Conservation (phyloP, 2,888 invertebrate species). For the Carcina quercana region DNA sequence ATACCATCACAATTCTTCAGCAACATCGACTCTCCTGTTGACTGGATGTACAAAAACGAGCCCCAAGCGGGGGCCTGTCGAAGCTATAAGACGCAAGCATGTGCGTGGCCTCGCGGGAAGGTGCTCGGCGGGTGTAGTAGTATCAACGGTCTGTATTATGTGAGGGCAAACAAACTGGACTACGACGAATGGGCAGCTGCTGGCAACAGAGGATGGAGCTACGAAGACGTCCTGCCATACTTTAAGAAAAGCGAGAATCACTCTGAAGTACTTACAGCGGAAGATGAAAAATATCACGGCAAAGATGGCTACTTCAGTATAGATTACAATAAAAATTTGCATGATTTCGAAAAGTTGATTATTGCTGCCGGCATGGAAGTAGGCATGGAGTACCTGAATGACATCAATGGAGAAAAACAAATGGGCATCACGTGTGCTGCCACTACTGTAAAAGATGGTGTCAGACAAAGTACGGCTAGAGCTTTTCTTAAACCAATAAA, state of each 20-base stretch:
- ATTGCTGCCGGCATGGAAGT: constrained; percentile 52
- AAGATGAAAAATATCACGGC: constrained; percentile 37
- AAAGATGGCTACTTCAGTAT: constrained; percentile 51
- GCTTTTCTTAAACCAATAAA: constrained; percentile 60
- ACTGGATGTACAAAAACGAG: constrained; percentile 74
- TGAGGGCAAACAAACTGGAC: constrained; percentile 68
- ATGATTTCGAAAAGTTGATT: constrained; percentile 33
- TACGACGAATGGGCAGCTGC: constrained; percentile 70
- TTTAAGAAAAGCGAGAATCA: constrained; percentile 68
- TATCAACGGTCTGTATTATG: constrained; percentile 75
- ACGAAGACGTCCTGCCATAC: constrained; percentile 64
- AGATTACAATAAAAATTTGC: constrained; percentile 29
- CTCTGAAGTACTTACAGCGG: constrained; percentile 19
- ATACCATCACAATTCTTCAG: constrained; percentile 40
- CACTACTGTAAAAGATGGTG: constrained; percentile 57
- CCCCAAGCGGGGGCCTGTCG: constrained; percentile 53
- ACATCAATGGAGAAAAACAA: constrained; percentile 55
- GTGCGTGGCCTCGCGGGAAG: constrained; percentile 77
- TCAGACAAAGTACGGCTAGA: constrained; percentile 65
- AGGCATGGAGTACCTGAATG: constrained; percentile 45
- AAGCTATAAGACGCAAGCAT: constrained; percentile 42
- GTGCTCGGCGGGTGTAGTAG: constrained; percentile 74
- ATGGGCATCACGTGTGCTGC: constrained; percentile 60
- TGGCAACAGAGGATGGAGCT: constrained; percentile 74
- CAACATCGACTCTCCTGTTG: constrained; percentile 37